Evolutionary conservation across 1,140 invertebrate genomes (phyloP).

Genomic region (Ceratina japonica): DNA sequence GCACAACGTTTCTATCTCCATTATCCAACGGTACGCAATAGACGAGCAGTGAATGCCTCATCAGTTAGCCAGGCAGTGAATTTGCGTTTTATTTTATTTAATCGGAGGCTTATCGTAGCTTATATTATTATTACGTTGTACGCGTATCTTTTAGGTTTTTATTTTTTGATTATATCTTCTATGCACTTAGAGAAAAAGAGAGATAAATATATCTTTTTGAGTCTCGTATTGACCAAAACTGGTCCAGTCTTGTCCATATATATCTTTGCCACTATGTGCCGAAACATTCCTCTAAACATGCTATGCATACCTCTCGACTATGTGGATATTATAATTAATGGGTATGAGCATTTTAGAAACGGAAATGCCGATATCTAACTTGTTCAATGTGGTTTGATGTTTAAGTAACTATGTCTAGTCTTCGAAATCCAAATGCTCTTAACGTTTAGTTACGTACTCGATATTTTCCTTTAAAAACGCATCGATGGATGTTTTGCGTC

Average conservation of each 20-base stretch:
- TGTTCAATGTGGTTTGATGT: constrained; percentile 41
- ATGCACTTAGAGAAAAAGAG: constrained; percentile 36
- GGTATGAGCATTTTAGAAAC: constrained; percentile 49
- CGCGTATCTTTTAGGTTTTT: constrained; percentile 34
- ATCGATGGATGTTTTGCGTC: constrained; percentile 52
- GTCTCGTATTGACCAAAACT: constrained; percentile 47
- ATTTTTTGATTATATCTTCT: constrained; percentile 37
- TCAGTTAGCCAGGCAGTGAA: constrained; percentile 52
- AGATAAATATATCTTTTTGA: constrained; percentile 54
- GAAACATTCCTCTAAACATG: constrained; percentile 69
- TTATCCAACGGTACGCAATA: constrained; percentile 13
- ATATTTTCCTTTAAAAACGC: constrained; percentile 30
- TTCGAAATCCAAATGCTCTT: constrained; percentile 24
- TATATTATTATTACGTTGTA: too few relatives aligned
- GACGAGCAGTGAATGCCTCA: constrained; percentile 29
- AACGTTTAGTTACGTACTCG: constrained; percentile 24
- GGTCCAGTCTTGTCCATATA: constrained; percentile 39
- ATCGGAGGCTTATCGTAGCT: not conserved
- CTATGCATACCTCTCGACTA: constrained; percentile 66
- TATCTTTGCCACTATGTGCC: constrained; percentile 72
- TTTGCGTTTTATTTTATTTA: constrained; percentile 22
- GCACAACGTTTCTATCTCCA: constrained; percentile 34
- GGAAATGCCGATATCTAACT: constrained; percentile 41
- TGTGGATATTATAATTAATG: constrained; percentile 43
- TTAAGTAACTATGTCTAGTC: constrained; percentile 40